Evolutionary conservation across 2,888 invertebrate genomes (phyloP).

Genomic region (Macaria liturata): DNA sequence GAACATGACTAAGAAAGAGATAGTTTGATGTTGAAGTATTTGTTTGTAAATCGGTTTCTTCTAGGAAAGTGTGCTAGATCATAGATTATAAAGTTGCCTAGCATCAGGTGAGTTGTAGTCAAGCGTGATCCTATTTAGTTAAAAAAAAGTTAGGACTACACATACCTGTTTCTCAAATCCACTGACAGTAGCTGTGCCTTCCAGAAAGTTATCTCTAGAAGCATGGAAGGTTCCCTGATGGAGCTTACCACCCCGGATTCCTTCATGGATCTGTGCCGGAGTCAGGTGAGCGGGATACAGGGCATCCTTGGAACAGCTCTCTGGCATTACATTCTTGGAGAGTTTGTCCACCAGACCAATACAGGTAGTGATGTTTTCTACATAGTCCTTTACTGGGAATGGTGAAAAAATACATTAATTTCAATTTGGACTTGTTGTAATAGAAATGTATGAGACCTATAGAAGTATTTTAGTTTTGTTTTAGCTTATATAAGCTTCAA

Average conservation of each 20-base stretch:
- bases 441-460: no score
- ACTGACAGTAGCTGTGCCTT: slow-evolving; percentile 93
- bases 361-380: slow-evolving; percentile 87
- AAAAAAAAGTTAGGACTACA: no score
- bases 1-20: no score
- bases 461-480: no score
- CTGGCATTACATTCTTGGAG: slow-evolving; percentile 85
- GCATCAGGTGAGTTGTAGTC: no score
- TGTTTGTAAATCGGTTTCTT: no score
- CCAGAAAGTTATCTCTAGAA: slow-evolving; percentile 96
- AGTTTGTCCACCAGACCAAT: slow-evolving; percentile 92
- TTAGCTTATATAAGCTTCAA: no score
- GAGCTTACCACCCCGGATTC: slow-evolving; percentile 89
- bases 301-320: slow-evolving; percentile 84
- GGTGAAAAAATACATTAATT: not conserved
- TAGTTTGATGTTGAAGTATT: no score
- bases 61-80: no score
- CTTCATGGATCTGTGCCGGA: slow-evolving; percentile 89
- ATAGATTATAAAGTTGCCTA: no score
- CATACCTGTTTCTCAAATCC: slow-evolving; percentile 89
- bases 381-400: slow-evolving; percentile 88
- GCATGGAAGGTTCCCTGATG: slow-evolving; percentile 93
- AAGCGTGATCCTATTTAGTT: no score
- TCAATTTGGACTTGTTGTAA: no score
- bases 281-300: slow-evolving; percentile 94